Evolutionary conservation across 2,888 invertebrate genomes (phyloP).

Genomic region (Drosophila multiciliata): DNA sequence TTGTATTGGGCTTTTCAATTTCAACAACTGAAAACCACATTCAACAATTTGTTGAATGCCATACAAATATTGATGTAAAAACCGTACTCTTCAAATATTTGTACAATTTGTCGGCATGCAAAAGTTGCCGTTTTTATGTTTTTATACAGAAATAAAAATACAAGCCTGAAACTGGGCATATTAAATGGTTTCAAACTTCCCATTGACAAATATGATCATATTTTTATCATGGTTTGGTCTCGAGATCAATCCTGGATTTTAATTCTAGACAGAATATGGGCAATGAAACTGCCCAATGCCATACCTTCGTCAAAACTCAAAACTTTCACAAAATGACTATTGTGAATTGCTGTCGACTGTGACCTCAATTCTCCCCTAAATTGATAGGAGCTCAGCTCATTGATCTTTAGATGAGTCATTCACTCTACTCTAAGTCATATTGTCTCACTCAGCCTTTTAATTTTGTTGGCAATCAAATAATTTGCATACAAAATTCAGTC

Average conservation of each 20-base stretch:
- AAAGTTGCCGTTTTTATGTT: neutral
- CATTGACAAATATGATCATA: neutral
- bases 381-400: slow-evolving; percentile 11
- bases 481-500: slow-evolving; percentile 50
- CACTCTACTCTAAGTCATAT: slow-evolving; percentile 5
- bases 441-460: slow-evolving; percentile 38
- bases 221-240: neutral
- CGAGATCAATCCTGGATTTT: neutral
- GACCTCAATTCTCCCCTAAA: neutral
- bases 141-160: neutral
- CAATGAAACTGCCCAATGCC: neutral
- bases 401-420: slow-evolving; percentile 31
- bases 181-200: slow-evolving; percentile 2
- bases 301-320: neutral
- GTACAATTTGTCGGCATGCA: slow-evolving; percentile 34
- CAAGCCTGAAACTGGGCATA: neutral
- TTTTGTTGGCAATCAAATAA: slow-evolving; percentile 7
- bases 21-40: slow-evolving; percentile 29
- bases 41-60: slow-evolving; percentile 57
- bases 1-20: slow-evolving; percentile 51
- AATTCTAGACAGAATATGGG: neutral
- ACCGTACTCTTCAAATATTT: slow-evolving; percentile 28
- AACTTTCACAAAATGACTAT: neutral
- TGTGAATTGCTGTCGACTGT: neutral
- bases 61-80: slow-evolving; percentile 18